Evolutionary conservation across 2,797 vertebrate genomes (phyloP).

Genomic region (Gallinago stenura): DNA sequence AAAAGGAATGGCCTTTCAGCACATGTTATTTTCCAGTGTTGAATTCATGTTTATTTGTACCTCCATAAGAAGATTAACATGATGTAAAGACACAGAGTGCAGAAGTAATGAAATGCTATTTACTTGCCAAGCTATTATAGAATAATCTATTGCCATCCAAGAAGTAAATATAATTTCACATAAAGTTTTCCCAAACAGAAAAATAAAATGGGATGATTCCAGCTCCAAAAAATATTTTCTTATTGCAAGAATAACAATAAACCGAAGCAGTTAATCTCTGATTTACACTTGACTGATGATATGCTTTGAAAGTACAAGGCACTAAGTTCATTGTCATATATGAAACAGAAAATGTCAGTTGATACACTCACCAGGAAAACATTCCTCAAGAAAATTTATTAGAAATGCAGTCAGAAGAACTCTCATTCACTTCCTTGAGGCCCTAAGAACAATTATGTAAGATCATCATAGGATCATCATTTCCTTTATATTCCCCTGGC

Average conservation of each 20-base stretch:
- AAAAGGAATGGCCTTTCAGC: not conserved
- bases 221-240: not conserved
- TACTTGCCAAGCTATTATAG: not conserved
- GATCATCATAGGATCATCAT: not conserved
- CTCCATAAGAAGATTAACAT: not conserved
- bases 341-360: not conserved
- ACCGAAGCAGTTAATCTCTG: not conserved
- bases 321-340: not conserved
- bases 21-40: not conserved
- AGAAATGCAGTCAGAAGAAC: not conserved
- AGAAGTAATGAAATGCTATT: constrained; percentile 11
- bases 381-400: not conserved
- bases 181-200: not conserved
- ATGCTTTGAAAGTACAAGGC: not conserved
- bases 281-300: not conserved
- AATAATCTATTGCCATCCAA: not conserved
- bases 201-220: not conserved
- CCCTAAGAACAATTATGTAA: not conserved
- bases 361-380: not conserved
- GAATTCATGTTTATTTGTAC: constrained; percentile 2
- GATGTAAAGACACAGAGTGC: not conserved
- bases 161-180: not conserved
- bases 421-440: not conserved
- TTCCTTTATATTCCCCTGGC: not conserved
- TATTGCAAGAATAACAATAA: not conserved